These are phyloP conservation scores for Cistogaster globosa DNA, from an alignment of 2,888 invertebrate genomes.

Conservation along the genomic window DNA sequence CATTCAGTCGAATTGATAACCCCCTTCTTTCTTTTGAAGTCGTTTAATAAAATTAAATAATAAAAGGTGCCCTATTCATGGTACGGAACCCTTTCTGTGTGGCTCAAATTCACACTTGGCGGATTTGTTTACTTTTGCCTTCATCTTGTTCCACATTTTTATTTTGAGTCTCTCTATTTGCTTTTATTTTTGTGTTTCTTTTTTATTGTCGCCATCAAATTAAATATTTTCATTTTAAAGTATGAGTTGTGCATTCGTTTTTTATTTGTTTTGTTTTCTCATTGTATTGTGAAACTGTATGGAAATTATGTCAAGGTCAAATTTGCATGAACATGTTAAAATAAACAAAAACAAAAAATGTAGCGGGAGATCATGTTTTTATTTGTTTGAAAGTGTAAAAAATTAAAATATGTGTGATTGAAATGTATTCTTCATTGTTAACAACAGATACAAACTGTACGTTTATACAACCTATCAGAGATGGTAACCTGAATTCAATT, in stretches of 20 bases:
- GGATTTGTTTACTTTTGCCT: too few species aligned
- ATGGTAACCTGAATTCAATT: too few species aligned
- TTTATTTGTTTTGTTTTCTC: conserved; percentile 47
- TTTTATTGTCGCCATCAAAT: background rate
- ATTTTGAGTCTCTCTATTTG: background rate
- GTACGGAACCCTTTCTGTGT: too few species aligned
- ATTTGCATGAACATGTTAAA: conserved; percentile 78
- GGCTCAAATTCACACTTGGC: too few species aligned
- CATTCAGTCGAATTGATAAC: too few species aligned
- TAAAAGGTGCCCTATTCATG: too few species aligned
- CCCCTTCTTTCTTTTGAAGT: too few species aligned
- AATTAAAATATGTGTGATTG: conserved; percentile 25
- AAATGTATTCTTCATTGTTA: conserved; percentile 43
- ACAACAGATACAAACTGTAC: conserved; percentile 2
- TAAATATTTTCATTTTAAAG: background rate
- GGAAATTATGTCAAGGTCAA: conserved; percentile 78
- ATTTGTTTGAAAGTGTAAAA: background rate
- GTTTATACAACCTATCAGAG: too few species aligned
- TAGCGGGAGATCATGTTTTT: conserved; percentile 29
- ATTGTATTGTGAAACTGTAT: conserved; percentile 58
- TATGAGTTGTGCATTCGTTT: conserved; percentile 23
- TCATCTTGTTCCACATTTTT: background rate
- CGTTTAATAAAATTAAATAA: too few species aligned
- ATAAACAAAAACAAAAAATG: conserved; percentile 15
- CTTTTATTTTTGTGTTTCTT: background rate